Percentiles rank a stretch among this genome's conserved stretches.
These are phyloP conservation scores for Porites rus DNA, from an alignment of 92 coral and sea anemone genomes.

Conservation along the genomic window DNA sequence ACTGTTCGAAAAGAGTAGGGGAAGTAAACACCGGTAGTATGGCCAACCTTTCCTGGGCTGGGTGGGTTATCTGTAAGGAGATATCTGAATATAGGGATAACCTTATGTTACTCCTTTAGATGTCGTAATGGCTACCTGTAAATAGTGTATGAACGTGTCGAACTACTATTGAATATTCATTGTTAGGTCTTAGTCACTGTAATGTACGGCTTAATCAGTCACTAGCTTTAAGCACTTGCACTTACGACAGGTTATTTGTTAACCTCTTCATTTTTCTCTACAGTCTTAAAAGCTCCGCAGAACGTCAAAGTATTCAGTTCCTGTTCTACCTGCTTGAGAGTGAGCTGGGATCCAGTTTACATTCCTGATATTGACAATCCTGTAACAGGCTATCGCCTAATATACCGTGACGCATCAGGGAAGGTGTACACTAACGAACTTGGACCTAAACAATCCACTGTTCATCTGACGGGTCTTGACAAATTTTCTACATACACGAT, in stretches of 20 bases:
- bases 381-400: conserved; percentile 62
- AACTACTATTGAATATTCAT: no score
- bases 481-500: conserved; percentile 66
- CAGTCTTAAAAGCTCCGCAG: conserved; percentile 74
- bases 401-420: conserved; percentile 45
- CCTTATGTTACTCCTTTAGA: no score
- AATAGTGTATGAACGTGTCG: no score
- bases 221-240: no score
- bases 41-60: no score
- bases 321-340: conserved; percentile 79
- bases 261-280: background rate
- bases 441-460: conserved; percentile 35
- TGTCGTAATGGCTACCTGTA: no score
- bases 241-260: background rate
- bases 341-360: conserved; percentile 74
- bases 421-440: conserved; percentile 34
- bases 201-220: no score
- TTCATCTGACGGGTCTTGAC: conserved; percentile 44
- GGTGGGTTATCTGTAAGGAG: no score
- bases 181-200: no score
- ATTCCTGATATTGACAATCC: conserved; percentile 25
- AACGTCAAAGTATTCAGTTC: conserved; percentile 70
- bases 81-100: no score
- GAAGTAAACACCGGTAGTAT: no score
- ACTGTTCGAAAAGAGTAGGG: no score